Evolutionary conservation across 2,888 invertebrate species (phyloP), one percentile per base, ranked within the genome.

Genomic region (Nemoura dubitans): DNA sequence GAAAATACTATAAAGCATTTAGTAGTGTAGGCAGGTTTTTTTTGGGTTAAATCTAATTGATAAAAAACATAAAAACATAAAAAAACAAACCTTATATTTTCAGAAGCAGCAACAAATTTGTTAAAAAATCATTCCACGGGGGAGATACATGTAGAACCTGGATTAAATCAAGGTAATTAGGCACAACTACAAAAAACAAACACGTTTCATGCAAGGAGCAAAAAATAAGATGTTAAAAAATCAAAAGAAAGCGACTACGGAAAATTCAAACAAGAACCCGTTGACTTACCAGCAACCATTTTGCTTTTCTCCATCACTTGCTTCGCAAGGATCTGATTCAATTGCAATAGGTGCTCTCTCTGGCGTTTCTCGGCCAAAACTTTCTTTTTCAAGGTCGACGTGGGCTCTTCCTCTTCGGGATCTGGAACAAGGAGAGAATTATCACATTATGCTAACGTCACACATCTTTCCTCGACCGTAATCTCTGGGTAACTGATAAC

Each of bases 221-320:
- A 88, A 87, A 59, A 87, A 86, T 29, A 86, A 36, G 36, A 84
- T 43, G 26, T 36, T 76, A 28, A 78, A 28, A 36, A 29, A 78
- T 25, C n/a, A 84, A 30, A 76, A 83, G 3, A 86, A 83, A 42
- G 43, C 28, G 16, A 43, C 27, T 76, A 87, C 76, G 16, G 26
- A 85, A 25, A 36, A 88, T 26, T 83, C 28, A 29, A 26, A 16
- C 81, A 78, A 76, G 76, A 78, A 80, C n/a, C n/a, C 80, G 43
- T 85, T 43, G 16, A 92, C 94, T 93, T 94, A 98, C 98, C 98
- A 92, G 98, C 98, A 90, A 98, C 97, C 91, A 97, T 96, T 94
- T 97, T 97, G 93, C 97, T 98, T 94, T 97, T 97, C 92, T 97
- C 97, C 94, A 97, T 98, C 90, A 98, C 98, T 93, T 97, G 97